Conservation (phyloP, 2,797 vertebrate genomes). For the Brotula barbata region DNA sequence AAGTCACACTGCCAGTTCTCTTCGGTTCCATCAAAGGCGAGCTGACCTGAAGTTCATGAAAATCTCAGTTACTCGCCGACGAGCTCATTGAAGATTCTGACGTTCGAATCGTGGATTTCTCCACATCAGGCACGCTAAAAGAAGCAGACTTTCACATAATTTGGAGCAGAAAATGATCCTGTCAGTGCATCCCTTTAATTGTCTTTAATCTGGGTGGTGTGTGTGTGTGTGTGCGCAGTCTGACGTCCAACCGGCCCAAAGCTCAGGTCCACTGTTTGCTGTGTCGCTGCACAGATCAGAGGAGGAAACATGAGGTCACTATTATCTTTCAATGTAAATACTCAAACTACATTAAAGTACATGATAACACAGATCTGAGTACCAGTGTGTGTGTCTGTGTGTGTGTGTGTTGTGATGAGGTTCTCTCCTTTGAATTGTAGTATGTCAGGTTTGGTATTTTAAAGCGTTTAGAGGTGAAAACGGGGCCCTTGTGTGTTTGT, state of each 20-base stretch:
- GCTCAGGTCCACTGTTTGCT: constrained; percentile 51
- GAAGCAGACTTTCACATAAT: neutral
- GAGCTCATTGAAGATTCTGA: neutral
- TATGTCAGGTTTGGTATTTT: too few species aligned
- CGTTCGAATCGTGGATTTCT: neutral
- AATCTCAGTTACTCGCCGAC: neutral
- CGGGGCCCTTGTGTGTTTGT: too few species aligned
- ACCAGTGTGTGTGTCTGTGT: constrained; percentile 19
- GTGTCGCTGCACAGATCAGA: constrained; percentile 21
- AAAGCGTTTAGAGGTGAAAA: too few species aligned
- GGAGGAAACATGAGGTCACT: constrained; percentile 14
- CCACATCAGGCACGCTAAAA: neutral
- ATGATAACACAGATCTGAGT: constrained; percentile 52
- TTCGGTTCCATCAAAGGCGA: constrained; percentile 26
- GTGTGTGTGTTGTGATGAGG: too few species aligned
- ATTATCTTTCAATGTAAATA: constrained; percentile 50
- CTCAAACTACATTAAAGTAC: constrained; percentile 37
- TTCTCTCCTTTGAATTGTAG: too few species aligned
- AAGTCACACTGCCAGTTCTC: constrained; percentile 65
- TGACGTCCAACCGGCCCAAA: constrained; percentile 25
- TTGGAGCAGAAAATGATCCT: constrained; percentile 10
- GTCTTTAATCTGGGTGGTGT: too few species aligned
- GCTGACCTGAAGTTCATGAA: constrained; percentile 1
- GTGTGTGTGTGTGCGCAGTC: neutral
- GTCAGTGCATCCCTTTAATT: constrained; percentile 22